These are phyloP conservation scores for Porites australiensis DNA, from an alignment of 64 coral and sea anemone genomes.

Conservation along the genomic window DNA sequence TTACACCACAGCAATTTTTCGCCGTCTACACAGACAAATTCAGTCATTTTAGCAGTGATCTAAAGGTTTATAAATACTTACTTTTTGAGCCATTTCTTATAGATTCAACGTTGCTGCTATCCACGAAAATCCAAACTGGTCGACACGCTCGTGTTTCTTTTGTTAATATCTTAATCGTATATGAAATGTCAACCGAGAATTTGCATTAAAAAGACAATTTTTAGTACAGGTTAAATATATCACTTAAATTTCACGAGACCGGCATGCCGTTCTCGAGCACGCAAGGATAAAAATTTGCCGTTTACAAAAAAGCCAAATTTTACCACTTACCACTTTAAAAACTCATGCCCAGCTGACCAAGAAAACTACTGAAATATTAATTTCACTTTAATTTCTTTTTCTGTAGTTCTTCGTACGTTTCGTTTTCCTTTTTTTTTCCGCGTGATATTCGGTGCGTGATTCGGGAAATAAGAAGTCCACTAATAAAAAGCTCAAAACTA, in stretches of 20 bases:
- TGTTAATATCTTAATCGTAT: background rate
- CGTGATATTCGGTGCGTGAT: slow-evolving; percentile 29
- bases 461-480: background rate
- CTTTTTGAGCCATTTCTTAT: background rate
- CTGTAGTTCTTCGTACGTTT: background rate
- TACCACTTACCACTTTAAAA: too few relatives aligned
- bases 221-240: background rate
- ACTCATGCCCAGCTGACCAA: too few relatives aligned
- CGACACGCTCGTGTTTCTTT: background rate
- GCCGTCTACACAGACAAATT: too few relatives aligned
- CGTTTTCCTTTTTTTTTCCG: background rate
- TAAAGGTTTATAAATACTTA: too few relatives aligned
- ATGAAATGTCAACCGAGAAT: background rate
- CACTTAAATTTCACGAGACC: background rate
- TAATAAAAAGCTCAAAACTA: too few relatives aligned
- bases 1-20: too few relatives aligned
- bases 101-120: background rate
- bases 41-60: too few relatives aligned
- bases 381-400: too few relatives aligned
- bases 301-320: background rate
- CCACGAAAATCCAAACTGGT: background rate
- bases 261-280: background rate
- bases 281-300: background rate
- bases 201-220: slow-evolving; percentile 16
- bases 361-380: too few relatives aligned